phyloP scores from a whole-genome alignment of 2,113 vertebrate genomes.

The Amazona guildingii region DNA sequence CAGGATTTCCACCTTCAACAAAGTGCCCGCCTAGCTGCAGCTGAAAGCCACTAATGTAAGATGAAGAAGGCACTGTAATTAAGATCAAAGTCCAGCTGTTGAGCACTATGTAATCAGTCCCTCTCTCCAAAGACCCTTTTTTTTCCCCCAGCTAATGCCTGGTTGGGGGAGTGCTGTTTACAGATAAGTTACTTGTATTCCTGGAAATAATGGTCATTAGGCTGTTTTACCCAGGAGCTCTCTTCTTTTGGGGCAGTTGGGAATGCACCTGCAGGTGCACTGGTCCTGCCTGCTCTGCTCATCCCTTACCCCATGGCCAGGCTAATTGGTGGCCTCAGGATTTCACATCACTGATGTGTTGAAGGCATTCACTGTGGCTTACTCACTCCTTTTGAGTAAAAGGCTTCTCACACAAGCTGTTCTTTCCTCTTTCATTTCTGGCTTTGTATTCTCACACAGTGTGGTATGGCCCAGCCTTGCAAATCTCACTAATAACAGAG shows the following conservation, averaged over 20 bases:
- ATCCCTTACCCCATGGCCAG: background rate
- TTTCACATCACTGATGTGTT: background rate
- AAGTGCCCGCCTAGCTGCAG: constrained; percentile 18
- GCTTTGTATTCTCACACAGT: background rate
- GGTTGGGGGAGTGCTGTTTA: constrained; percentile 51
- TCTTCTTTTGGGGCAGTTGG: background rate
- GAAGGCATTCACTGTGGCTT: background rate
- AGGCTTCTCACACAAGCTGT: background rate
- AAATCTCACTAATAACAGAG: constrained; percentile 1
- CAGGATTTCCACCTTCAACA: constrained; percentile 36
- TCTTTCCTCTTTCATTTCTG: constrained; percentile 41
- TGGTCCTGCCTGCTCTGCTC: background rate
- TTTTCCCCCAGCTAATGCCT: background rate
- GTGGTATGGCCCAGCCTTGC: background rate
- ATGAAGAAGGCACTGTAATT: constrained; percentile 48
- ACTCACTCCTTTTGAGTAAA: constrained; percentile 8
- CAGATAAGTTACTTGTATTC: constrained; percentile 56
- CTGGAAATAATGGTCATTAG: constrained; percentile 60
- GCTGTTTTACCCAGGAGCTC: background rate
- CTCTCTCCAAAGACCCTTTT: background rate
- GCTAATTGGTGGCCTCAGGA: background rate
- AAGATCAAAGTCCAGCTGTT: constrained; percentile 67
- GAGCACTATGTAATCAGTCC: constrained; percentile 52
- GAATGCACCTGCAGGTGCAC: constrained; percentile 28
- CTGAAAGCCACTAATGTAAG: constrained; percentile 28